Percentiles rank a stretch among this genome's conserved stretches.
Evolutionary conservation across 2,113 vertebrate species (phyloP).

Genomic region (Sinocyclocheilus maitianheensis): DNA sequence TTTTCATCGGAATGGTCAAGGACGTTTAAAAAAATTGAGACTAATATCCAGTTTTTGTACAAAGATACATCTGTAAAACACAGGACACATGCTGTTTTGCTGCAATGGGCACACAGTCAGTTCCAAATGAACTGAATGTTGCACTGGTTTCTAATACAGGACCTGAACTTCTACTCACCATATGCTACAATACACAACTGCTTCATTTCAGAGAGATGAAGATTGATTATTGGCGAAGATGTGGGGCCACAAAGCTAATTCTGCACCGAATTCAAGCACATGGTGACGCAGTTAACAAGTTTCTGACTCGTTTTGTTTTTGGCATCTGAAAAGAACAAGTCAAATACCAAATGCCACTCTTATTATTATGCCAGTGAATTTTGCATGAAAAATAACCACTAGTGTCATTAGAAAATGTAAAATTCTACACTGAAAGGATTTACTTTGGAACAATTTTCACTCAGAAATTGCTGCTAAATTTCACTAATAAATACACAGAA

Average conservation of each 20-base stretch:
- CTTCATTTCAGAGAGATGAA: conserved; percentile 13
- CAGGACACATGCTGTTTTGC: conserved; percentile 5
- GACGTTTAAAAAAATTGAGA: not conserved
- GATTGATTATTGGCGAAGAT: conserved; percentile 9
- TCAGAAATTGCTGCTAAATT: not conserved
- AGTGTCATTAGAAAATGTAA: not conserved
- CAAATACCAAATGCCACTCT: not conserved
- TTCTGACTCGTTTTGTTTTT: not conserved
- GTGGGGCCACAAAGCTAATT: not conserved
- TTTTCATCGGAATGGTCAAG: not conserved
- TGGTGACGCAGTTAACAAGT: not conserved
- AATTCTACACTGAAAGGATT: not conserved
- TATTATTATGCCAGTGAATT: not conserved
- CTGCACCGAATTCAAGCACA: not conserved
- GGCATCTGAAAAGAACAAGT: not conserved
- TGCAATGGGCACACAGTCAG: conserved; percentile 8
- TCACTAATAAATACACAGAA: not conserved
- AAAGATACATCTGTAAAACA: not conserved
- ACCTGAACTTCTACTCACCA: conserved; percentile 27
- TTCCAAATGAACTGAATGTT: conserved; percentile 5
- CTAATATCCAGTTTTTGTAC: not conserved
- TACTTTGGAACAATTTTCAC: not conserved
- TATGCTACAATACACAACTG: conserved; percentile 20
- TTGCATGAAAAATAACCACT: not conserved
- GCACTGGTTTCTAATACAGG: conserved; percentile 26